Evolutionary conservation across 2,888 invertebrate species (phyloP).

Genomic region (Bembecia ichneumoniformis): DNA sequence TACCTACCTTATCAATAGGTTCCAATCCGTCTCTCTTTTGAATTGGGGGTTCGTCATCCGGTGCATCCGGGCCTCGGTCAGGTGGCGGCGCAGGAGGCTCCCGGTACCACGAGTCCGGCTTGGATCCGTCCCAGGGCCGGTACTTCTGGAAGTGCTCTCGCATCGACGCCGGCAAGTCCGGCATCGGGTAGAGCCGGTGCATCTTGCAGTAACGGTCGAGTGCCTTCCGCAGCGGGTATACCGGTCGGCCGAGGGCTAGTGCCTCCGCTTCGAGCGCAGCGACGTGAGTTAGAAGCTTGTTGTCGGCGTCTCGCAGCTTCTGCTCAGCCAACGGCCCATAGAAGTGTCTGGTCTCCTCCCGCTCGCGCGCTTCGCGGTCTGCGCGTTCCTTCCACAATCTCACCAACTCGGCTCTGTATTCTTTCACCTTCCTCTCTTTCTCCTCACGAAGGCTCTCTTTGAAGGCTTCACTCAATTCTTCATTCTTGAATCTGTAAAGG

Average conservation of each 20-base stretch:
- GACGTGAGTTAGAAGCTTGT: slow-evolving; percentile 65
- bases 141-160: slow-evolving; percentile 38
- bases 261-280: slow-evolving; percentile 57
- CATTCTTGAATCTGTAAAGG: slow-evolving; percentile 58
- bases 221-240: slow-evolving; percentile 51
- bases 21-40: slow-evolving; percentile 20
- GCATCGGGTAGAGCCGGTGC: slow-evolving; percentile 50
- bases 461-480: slow-evolving; percentile 57
- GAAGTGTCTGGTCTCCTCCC: slow-evolving; percentile 42
- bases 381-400: slow-evolving; percentile 59
- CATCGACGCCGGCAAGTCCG: slow-evolving; percentile 34
- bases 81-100: slow-evolving; percentile 16
- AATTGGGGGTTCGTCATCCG: slow-evolving; percentile 3
- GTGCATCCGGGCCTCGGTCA: slow-evolving; percentile 7
- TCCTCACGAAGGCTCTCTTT: slow-evolving; percentile 43
- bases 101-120: slow-evolving; percentile 22
- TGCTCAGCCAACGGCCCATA: slow-evolving; percentile 48
- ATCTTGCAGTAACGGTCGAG: slow-evolving; percentile 51
- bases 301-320: slow-evolving; percentile 56
- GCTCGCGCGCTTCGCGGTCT: slow-evolving; percentile 38
- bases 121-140: slow-evolving; percentile 32
- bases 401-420: slow-evolving; percentile 55
- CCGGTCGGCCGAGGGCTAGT: slow-evolving; percentile 40
- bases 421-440: slow-evolving; percentile 43
- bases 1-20: slow-evolving; percentile 1